A percentile compares a stretch with the other conserved stretches of the same genome.
Conservation (phyloP, 2,113 vertebrate genomes). For the Pelmatolapia mariae region DNA sequence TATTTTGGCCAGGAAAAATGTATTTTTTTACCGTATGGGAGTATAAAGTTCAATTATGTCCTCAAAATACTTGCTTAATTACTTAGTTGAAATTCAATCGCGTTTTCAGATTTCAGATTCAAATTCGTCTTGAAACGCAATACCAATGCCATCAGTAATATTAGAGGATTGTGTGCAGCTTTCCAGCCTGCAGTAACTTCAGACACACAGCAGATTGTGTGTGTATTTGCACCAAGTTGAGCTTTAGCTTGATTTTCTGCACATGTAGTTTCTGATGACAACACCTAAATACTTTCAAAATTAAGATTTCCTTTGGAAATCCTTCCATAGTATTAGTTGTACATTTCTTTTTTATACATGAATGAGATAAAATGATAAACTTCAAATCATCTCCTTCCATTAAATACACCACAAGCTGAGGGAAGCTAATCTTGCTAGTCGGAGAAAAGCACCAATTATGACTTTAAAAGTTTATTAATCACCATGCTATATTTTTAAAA, state of each 20-base stretch:
- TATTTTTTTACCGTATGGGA: too few species aligned
- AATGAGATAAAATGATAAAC: not conserved
- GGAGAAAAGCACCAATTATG: not conserved
- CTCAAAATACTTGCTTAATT: conserved; percentile 53
- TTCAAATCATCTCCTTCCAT: not conserved
- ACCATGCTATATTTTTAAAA: not conserved
- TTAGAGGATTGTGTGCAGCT: not conserved
- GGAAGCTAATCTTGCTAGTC: not conserved
- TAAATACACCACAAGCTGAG: not conserved
- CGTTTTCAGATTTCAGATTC: conserved; percentile 39
- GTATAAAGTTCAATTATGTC: conserved; percentile 32
- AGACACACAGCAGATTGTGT: not conserved
- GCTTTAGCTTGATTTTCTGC: not conserved
- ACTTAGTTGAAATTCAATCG: conserved; percentile 40
- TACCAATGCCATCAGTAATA: conserved; percentile 17
- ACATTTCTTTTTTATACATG: not conserved
- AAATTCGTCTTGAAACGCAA: conserved; percentile 13
- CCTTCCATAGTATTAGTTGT: not conserved
- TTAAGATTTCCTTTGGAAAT: not conserved
- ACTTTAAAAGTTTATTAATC: not conserved
- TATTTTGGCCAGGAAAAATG: too few species aligned
- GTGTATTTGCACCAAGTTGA: not conserved
- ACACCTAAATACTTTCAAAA: not conserved
- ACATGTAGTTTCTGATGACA: not conserved
- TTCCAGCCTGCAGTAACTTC: not conserved